Evolutionary conservation across 2,888 invertebrate genomes (phyloP).

Genomic region (Alloplasta piceator): DNA sequence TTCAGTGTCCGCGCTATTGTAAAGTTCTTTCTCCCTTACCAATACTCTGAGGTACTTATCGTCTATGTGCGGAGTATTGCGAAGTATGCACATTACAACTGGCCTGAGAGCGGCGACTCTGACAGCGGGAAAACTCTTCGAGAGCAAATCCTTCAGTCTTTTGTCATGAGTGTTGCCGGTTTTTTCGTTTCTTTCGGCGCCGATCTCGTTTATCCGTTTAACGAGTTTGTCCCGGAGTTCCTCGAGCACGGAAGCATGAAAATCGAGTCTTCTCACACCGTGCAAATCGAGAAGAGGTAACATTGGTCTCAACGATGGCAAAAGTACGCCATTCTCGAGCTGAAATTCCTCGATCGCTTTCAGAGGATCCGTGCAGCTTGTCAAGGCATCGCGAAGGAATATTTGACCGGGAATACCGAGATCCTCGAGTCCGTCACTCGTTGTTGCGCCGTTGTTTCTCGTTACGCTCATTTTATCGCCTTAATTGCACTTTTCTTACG

Average conservation of each 20-base stretch:
- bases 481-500: not conserved
- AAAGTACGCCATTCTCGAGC: conserved; percentile 94
- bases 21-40: conserved; percentile 94
- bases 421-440: conserved; percentile 90
- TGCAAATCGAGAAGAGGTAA: conserved; percentile 97
- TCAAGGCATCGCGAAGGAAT: conserved; percentile 94
- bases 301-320: conserved; percentile 97
- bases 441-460: conserved; percentile 76
- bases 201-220: conserved; percentile 92
- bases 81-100: conserved; percentile 96
- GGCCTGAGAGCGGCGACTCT: conserved; percentile 95
- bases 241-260: conserved; percentile 96
- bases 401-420: conserved; percentile 94
- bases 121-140: conserved; percentile 97
- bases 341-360: conserved; percentile 99
- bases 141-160: conserved; percentile 94
- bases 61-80: conserved; percentile 96
- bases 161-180: conserved; percentile 90
- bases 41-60: conserved; percentile 92
- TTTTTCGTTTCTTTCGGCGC: conserved; percentile 85
- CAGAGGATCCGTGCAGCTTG: conserved; percentile 97
- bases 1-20: conserved; percentile 97
- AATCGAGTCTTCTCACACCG: conserved; percentile 95
- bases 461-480: conserved; percentile 72
- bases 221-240: conserved; percentile 86